A percentile compares a stretch with the other conserved stretches of the same genome.
Evolutionary conservation across 2,888 invertebrate species (phyloP).

Genomic region (Callosobruchus maculatus): DNA sequence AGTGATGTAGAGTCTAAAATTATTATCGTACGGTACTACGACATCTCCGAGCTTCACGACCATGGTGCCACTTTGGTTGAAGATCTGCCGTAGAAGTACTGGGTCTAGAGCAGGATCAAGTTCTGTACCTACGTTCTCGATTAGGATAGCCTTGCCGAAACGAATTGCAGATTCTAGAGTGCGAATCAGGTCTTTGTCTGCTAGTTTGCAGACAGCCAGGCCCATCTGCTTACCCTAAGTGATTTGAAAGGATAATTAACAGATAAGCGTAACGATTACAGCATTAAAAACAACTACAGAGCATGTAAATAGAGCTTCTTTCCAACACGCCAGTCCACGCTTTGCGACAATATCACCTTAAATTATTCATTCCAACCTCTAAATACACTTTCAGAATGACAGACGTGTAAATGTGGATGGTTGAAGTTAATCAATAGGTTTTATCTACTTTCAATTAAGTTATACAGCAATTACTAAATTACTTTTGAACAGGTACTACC

Average conservation of each 20-base stretch:
- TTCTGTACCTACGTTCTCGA: conserved; percentile 83
- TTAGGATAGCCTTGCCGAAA: conserved; percentile 70
- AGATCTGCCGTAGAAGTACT: conserved; percentile 73
- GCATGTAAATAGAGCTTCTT: too few relatives aligned
- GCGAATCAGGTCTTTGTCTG: conserved; percentile 67
- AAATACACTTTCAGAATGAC: too few relatives aligned
- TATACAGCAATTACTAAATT: too few relatives aligned
- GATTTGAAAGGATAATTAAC: conserved; percentile 9
- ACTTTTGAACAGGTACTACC: too few relatives aligned
- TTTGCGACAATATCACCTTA: too few relatives aligned
- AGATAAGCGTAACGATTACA: too few relatives aligned
- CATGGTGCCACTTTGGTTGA: conserved; percentile 67
- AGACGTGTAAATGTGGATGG: too few relatives aligned
- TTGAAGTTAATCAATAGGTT: too few relatives aligned
- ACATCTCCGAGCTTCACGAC: conserved; percentile 84
- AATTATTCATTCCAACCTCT: too few relatives aligned
- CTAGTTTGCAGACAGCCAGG: conserved; percentile 66
- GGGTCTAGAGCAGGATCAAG: conserved; percentile 85
- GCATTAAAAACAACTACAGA: too few relatives aligned
- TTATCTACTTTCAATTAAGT: too few relatives aligned
- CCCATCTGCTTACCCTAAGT: conserved; percentile 68
- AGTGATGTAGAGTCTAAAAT: conserved; percentile 81
- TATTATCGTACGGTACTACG: conserved; percentile 72
- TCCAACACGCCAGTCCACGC: too few relatives aligned
- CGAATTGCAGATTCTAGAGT: conserved; percentile 68